These are phyloP conservation scores for Pterois miles DNA, from an alignment of 2,797 vertebrate species.

Conservation along the genomic window DNA sequence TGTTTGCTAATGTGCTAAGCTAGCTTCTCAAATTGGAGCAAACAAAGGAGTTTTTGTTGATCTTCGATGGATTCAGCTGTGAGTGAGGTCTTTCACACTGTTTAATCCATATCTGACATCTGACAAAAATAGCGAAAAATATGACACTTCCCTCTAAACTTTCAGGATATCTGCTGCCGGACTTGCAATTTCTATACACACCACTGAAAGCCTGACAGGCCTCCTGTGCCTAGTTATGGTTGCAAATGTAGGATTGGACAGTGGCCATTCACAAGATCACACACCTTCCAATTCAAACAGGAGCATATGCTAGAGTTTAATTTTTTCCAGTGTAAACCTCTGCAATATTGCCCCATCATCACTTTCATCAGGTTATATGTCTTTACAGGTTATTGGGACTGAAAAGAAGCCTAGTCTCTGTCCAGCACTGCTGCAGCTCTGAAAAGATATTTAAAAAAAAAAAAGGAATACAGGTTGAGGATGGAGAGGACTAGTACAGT, in stretches of 20 bases:
- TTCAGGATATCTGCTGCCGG: neutral
- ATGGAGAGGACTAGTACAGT: neutral
- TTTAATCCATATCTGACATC: neutral
- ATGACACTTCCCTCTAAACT: neutral
- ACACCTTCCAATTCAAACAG: neutral
- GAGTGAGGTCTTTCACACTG: neutral
- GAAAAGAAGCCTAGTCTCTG: neutral
- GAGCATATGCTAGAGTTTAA: neutral
- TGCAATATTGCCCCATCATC: neutral
- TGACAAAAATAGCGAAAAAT: too few species aligned
- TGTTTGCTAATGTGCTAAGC: neutral
- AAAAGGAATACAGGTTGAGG: neutral
- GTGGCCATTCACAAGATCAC: neutral
- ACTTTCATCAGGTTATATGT: neutral
- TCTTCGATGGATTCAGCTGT: neutral
- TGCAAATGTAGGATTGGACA: too few species aligned
- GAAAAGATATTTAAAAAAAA: constrained; percentile 7
- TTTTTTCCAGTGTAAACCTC: neutral
- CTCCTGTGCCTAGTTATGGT: too few species aligned
- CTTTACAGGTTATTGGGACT: neutral
- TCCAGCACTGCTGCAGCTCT: constrained; percentile 3
- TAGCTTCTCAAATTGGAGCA: neutral
- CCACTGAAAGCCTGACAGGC: too few species aligned
- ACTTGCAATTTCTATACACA: neutral
- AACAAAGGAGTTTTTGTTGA: neutral